Conservation (phyloP, 2,113 vertebrate species). For the Lepisosteus oculatus region DNA sequence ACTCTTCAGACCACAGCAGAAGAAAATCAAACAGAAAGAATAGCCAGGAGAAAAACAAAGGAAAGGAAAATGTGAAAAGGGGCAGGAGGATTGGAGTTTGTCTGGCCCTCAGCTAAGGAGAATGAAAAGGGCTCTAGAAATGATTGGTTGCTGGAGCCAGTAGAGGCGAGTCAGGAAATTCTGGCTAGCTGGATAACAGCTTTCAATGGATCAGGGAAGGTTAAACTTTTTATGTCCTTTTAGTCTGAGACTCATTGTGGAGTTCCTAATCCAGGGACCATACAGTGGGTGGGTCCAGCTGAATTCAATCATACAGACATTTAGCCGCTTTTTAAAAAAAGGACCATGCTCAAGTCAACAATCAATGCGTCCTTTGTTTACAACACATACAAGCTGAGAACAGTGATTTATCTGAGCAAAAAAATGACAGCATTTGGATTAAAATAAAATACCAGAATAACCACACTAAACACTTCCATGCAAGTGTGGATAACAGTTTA, state of each 20-base stretch:
- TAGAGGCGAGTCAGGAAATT: constrained; percentile 54
- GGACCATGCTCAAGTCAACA: no score
- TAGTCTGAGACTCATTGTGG: constrained; percentile 16
- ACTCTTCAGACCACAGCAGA: constrained; percentile 51
- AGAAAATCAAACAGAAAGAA: constrained; percentile 24
- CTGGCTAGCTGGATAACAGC: constrained; percentile 67
- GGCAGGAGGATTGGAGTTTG: constrained; percentile 44
- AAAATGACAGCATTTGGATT: no score
- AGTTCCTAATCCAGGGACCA: not conserved
- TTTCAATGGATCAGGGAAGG: constrained; percentile 45
- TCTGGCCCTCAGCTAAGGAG: constrained; percentile 25
- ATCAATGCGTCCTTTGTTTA: no score
- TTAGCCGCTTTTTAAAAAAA: not conserved
- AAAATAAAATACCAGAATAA: no score
- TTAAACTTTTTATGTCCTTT: constrained; percentile 15
- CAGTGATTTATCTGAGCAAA: no score
- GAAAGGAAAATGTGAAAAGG: constrained; percentile 41
- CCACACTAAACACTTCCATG: no score
- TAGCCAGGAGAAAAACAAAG: constrained; percentile 9
- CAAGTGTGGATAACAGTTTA: no score
- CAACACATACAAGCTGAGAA: no score
- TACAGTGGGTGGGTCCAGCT: constrained; percentile 37
- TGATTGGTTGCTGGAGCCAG: constrained; percentile 50
- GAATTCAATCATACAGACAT: constrained; percentile 13
- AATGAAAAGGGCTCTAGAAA: not conserved